These are phyloP conservation scores for Himalopsyche phryganea DNA, from an alignment of 1,140 invertebrate species.

Conservation along the genomic window DNA sequence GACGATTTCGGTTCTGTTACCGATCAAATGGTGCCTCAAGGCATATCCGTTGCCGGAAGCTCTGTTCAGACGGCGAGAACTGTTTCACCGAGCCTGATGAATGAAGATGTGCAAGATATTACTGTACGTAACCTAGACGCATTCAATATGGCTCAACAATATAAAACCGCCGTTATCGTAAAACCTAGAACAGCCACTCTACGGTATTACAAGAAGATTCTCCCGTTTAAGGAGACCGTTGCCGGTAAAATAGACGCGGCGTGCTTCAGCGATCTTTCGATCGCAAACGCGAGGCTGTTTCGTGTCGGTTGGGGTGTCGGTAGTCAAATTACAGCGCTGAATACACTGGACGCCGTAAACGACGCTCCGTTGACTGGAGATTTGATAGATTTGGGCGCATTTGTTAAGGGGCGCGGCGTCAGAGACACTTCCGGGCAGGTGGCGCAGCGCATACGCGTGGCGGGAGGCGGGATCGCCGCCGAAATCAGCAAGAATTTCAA, in stretches of 20 bases:
- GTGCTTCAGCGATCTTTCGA: slow-evolving; percentile 62
- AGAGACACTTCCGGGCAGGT: slow-evolving; percentile 42
- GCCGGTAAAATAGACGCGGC: slow-evolving; percentile 50
- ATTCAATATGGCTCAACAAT: too few relatives aligned
- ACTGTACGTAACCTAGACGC: too few relatives aligned
- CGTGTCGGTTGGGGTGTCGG: slow-evolving; percentile 72
- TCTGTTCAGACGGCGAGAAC: background rate
- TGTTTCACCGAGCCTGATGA: background rate
- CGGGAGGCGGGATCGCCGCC: slow-evolving; percentile 22
- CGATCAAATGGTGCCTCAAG: slow-evolving; percentile 42
- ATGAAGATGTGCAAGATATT: background rate
- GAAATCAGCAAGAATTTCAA: slow-evolving; percentile 18
- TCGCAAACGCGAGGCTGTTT: slow-evolving; percentile 65
- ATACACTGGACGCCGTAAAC: slow-evolving; percentile 38
- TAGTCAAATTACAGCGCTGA: slow-evolving; percentile 57
- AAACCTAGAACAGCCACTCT: slow-evolving; percentile 43
- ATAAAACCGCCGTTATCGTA: slow-evolving; percentile 41
- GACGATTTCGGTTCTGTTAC: slow-evolving; percentile 41
- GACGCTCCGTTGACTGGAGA: slow-evolving; percentile 38
- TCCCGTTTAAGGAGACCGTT: slow-evolving; percentile 45
- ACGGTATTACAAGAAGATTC: slow-evolving; percentile 44
- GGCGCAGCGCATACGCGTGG: slow-evolving; percentile 34
- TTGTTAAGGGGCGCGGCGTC: slow-evolving; percentile 35
- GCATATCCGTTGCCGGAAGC: slow-evolving; percentile 11
- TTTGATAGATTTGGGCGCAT: slow-evolving; percentile 35